Base-by-base conservation (phyloP, 1,140 invertebrate species). In the Heliconius hermathena region DNA sequence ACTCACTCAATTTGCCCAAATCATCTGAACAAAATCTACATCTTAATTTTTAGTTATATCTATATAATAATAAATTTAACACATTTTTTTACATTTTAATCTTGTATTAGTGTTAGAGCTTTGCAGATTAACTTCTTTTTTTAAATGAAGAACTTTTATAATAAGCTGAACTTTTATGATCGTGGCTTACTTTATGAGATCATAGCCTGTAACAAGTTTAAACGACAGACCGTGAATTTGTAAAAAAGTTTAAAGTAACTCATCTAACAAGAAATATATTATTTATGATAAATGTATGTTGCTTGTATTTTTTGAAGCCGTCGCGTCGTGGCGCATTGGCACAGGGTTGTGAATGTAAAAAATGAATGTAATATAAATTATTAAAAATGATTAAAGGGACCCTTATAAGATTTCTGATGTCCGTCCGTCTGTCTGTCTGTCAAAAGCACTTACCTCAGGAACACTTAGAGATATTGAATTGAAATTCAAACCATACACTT, bases 161-260 rank as follows among this genome's bases (percentile, higher is more conserved):
- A 66, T 66, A 66, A 66, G 60, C 26, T 29, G 22, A 66, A 29
- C 60, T 66, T 57, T 66, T 66, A 66, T 26, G 60, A 66, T 29
- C 60, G 60, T 29, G 60, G 60, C 60, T 29, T 66, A 66, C 22
- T 66, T 66, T 66, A 66, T 29, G 60, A 29, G 11, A 66, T 26
- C 60, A 66, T 66, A 66, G 60, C 4, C 60, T 66, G 22, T 66
- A 66, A 66, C 60, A 66, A 66, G 60, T 66, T 66, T 66, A 66
- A 29, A 18, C 60, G 60, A 66, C 60, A 66, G 26, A 60, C 60
- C 1, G 60, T 66, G 26, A 66, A 66, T 66, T 66, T 6, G 60
- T 66, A 66, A 66, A 66, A 66, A 66, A 66, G 60, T 66, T 29
- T 26, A 16, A 16, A 66, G 60, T 26, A 66, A 66, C 22, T 66